phyloP scores from a whole-genome alignment of 2,888 invertebrate genomes.

The Sphecodes monilicornis region DNA sequence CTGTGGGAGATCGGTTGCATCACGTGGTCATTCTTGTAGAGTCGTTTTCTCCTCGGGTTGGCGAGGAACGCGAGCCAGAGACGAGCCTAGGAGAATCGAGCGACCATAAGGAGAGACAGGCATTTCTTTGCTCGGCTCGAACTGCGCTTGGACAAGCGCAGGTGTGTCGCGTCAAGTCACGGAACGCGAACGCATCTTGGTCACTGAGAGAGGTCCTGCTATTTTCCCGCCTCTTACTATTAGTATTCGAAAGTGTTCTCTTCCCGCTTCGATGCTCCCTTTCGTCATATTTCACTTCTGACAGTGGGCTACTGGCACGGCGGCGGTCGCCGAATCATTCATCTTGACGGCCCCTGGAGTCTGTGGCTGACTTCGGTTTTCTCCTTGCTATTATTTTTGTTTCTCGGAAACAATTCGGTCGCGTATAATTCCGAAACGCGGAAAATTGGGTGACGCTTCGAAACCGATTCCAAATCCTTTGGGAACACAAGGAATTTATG shows the following conservation, averaged over 20 bases:
- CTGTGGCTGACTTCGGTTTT: not conserved
- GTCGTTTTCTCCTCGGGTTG: constrained; percentile 44
- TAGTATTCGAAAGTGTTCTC: constrained; percentile 7
- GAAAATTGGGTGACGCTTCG: not conserved
- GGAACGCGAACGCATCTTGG: constrained; percentile 30
- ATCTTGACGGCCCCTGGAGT: not conserved
- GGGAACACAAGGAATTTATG: not conserved
- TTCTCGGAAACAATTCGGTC: not conserved
- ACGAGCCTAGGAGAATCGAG: constrained; percentile 36
- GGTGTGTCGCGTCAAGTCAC: constrained; percentile 51
- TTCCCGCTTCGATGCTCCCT: constrained; percentile 2
- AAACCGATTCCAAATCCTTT: not conserved
- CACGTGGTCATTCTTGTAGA: constrained; percentile 40
- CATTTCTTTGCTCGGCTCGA: constrained; percentile 30
- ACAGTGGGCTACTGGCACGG: constrained; percentile 6
- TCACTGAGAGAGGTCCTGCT: constrained; percentile 18
- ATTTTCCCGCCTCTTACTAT: constrained; percentile 24
- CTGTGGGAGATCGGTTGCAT: constrained; percentile 42
- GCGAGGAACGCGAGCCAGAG: constrained; percentile 38
- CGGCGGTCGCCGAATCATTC: constrained; percentile 4
- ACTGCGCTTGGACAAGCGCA: constrained; percentile 35
- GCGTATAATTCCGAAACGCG: not conserved
- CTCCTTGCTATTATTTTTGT: not conserved
- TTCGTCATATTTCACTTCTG: constrained; percentile 15
- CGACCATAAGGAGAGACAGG: constrained; percentile 21